phyloP scores from a whole-genome alignment of 2,113 vertebrate species.

The Ailuropoda melanoleuca region DNA sequence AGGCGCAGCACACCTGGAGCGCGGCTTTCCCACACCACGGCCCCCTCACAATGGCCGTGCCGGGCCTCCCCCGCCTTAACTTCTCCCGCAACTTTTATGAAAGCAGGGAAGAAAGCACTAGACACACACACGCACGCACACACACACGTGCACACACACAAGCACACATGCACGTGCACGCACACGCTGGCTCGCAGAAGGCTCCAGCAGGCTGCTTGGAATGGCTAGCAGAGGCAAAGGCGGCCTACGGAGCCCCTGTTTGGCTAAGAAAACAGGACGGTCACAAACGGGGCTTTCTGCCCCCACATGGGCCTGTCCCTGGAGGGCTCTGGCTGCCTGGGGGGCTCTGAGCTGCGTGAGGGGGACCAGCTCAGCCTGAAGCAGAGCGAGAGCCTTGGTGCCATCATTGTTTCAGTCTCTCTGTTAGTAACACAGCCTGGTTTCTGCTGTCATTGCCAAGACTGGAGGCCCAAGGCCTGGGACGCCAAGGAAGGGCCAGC shows the following conservation, averaged over 20 bases:
- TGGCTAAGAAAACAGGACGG: fast-evolving
- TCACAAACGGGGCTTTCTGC: not conserved
- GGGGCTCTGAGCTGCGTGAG: not conserved
- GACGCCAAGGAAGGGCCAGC: not conserved
- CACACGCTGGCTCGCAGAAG: not conserved
- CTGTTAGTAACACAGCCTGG: fast-evolving
- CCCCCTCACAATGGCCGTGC: constrained; percentile 53
- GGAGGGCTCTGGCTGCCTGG: not conserved
- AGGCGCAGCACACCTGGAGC: constrained; percentile 62
- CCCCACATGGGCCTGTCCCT: not conserved
- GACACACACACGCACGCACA: not conserved
- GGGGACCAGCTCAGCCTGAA: not conserved
- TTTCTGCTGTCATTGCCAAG: not conserved
- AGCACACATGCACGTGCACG: fast-evolving
- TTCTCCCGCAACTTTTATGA: constrained; percentile 56
- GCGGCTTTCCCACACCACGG: not conserved
- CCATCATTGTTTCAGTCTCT: not conserved
- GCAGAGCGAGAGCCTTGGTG: not conserved
- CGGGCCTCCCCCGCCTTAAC: constrained; percentile 42
- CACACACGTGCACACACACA: not conserved
- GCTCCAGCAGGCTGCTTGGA: not conserved
- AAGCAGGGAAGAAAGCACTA: constrained; percentile 16
- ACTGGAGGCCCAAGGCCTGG: not conserved
- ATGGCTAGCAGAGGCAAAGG: not conserved
- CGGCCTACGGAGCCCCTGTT: not conserved